Conservation (phyloP, 1,140 invertebrate species). For the Armadillidium nasatum region DNA sequence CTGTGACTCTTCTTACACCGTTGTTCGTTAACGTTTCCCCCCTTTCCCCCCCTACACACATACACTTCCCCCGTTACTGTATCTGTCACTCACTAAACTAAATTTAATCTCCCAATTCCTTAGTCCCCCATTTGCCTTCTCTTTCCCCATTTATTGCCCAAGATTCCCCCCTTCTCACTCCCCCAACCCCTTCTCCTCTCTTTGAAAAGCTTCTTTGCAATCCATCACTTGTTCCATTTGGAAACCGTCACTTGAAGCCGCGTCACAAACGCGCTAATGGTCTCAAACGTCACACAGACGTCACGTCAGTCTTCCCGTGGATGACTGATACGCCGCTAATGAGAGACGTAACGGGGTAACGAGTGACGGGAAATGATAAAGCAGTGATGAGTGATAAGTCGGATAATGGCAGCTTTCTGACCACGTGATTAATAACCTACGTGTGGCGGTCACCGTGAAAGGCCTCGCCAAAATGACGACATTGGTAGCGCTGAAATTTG, state of each 20-base stretch:
- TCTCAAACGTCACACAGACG: background rate
- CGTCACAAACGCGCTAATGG: slow-evolving; percentile 1
- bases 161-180: background rate
- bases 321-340: slow-evolving; percentile 1
- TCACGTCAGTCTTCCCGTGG: background rate
- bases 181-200: background rate
- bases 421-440: too few relatives aligned
- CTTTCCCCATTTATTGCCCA: background rate
- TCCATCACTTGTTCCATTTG: background rate
- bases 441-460: too few relatives aligned
- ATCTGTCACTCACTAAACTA: background rate
- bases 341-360: background rate
- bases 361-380: background rate
- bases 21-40: background rate
- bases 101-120: background rate
- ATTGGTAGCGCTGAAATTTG: too few relatives aligned
- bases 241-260: background rate
- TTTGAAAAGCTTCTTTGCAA: background rate
- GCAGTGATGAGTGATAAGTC: too few relatives aligned
- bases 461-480: too few relatives aligned
- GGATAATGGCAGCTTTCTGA: too few relatives aligned
- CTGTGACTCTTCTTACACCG: too few relatives aligned
- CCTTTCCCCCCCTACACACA: background rate
- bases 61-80: background rate
- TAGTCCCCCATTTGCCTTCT: background rate